Evolutionary conservation across 2,888 invertebrate genomes (phyloP).

Genomic region (Drosophila colorata): DNA sequence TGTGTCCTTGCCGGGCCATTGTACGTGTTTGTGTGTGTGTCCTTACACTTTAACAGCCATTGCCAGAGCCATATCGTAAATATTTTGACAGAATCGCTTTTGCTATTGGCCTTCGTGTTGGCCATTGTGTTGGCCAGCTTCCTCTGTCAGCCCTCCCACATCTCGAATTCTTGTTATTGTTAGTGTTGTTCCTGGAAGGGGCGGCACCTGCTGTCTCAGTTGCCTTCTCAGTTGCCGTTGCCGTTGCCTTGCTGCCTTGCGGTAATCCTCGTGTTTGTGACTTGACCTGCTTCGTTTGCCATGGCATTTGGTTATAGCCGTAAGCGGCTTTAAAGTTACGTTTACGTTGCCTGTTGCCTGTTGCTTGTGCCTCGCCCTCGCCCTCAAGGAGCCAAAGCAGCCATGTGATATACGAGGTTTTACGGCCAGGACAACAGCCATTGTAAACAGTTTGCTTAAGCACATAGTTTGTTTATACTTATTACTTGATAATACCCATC

Average conservation of each 20-base stretch:
- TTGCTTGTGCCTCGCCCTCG: constrained; percentile 55
- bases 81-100: constrained; percentile 81
- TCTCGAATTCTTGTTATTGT: constrained; percentile 33
- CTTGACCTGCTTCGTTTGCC: constrained; percentile 79
- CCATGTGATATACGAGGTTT: constrained; percentile 51
- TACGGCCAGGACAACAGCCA: constrained; percentile 32
- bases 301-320: constrained; percentile 75
- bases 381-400: constrained; percentile 39
- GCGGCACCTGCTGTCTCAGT: constrained; percentile 55
- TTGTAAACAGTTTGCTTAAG: constrained; percentile 69
- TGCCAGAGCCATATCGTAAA: constrained; percentile 76
- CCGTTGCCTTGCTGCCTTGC: constrained; percentile 33
- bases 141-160: constrained; percentile 3
- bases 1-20: constrained; percentile 6
- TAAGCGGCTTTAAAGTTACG: constrained; percentile 76
- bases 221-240: constrained; percentile 30
- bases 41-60: constrained; percentile 68
- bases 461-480: constrained; percentile 75
- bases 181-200: constrained; percentile 23
- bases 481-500: constrained; percentile 69
- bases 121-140: constrained; percentile 66
- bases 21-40: constrained; percentile 28
- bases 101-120: constrained; percentile 67
- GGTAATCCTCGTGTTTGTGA: constrained; percentile 76
- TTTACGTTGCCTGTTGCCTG: constrained; percentile 59